Base-by-base conservation (phyloP, 92 coral and sea anemone species). In the Virgularia gustaviana region DNA sequence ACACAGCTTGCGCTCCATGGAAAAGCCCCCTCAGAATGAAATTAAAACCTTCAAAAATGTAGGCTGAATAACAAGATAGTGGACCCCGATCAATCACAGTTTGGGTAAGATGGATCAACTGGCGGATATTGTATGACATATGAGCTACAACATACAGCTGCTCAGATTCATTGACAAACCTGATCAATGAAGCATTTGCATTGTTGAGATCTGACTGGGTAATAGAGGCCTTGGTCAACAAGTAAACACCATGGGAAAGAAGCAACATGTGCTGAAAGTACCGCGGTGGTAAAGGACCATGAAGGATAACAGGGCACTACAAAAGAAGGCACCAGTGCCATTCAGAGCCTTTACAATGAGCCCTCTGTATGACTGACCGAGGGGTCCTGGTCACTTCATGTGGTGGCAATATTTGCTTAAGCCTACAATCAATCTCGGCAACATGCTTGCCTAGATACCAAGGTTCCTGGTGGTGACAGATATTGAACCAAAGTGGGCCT, bases 251-350 rank as follows among this genome's bases (percentile, higher is more conserved):
- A 35, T 62, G 49, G 1, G 35, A 1, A 34, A 62, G 70, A 18
- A 62, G 49, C 8, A 62, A 10, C 6, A 23, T 31, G 49, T 62
- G 70, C 15, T 39, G 45, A 39, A 39, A 39, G 15, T 39, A 39
- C 45, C 45, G 8, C 15, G 45, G 15, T 39, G 45, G 45, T 39
- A 39, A 39, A 8, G 15, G 9, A 13, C 70, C 70, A 62, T 62
- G 36, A 15, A 62, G 49, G 22, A 62, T 19, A 32, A 62, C 49
- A 0, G 70, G 70, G 22, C 37, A 27, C 9, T 57, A 57, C 13
- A 57, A 41, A 20, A 57, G 64, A 27, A 57, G 11, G 37, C 64
- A 57, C 64, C 64, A 57, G 13, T 57, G 64, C 64, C 64, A 57
- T 15, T 57, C 64, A 57, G 64, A 57, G 18, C 64, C 64, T 15